Evolutionary conservation across 37 sponge, comb jelly and placozoan species (phyloP).

Genomic region (Cladorhizidae sp.): DNA sequence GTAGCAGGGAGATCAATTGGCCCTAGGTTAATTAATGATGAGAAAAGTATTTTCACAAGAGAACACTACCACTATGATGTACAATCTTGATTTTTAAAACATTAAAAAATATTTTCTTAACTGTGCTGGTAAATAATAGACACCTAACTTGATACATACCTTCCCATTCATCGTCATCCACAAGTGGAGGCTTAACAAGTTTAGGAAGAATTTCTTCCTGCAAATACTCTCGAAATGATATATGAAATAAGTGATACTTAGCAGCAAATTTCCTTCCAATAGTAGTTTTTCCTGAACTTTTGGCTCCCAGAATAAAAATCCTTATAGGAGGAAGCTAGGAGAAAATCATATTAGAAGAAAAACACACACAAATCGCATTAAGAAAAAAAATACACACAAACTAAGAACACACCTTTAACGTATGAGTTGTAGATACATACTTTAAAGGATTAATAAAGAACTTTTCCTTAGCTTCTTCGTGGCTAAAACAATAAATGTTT

Average conservation of each 20-base stretch:
- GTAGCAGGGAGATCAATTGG: constrained; percentile 65
- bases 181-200: constrained; percentile 74
- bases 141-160: too few relatives aligned
- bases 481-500: constrained; percentile 80
- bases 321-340: constrained; percentile 85
- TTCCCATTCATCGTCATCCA: constrained; percentile 77
- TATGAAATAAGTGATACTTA: constrained; percentile 86
- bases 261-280: constrained; percentile 66
- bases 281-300: constrained; percentile 80
- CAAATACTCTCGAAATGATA: constrained; percentile 83
- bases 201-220: constrained; percentile 86
- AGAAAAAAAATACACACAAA: too few relatives aligned
- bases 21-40: too few relatives aligned
- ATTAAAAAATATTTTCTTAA: too few relatives aligned
- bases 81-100: too few relatives aligned
- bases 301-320: constrained; percentile 82
- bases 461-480: constrained; percentile 84
- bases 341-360: not conserved
- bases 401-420: constrained; percentile 47
- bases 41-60: too few relatives aligned
- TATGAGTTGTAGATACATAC: constrained; percentile 41
- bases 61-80: too few relatives aligned
- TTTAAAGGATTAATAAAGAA: constrained; percentile 61
- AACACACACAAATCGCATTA: not conserved
- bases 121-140: too few relatives aligned